A percentile compares a stretch with the other conserved stretches of the same genome.
Evolutionary conservation across 2,797 vertebrate genomes (phyloP).

Genomic region (Danio tinwini): DNA sequence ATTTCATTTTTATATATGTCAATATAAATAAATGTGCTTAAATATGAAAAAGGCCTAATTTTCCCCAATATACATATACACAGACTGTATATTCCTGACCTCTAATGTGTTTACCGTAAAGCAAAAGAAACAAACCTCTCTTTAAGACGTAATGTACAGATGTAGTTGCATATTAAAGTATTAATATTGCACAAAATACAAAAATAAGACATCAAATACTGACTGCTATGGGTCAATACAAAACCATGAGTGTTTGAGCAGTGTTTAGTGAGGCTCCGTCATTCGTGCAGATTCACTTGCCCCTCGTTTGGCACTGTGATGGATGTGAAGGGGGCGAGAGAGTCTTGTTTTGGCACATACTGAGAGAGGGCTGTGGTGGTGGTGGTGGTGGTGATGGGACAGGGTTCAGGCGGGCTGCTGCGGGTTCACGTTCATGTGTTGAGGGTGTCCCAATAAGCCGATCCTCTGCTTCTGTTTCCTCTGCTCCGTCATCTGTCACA

Average conservation of each 20-base stretch:
- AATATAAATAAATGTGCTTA: slow-evolving; percentile 61
- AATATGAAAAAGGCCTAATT: slow-evolving; percentile 56
- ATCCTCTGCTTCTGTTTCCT: slow-evolving; percentile 99
- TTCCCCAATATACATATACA: slow-evolving; percentile 64
- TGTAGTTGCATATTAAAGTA: slow-evolving; percentile 87
- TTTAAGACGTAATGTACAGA: slow-evolving; percentile 71
- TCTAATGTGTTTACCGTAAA: slow-evolving; percentile 50
- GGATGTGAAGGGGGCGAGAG: slow-evolving; percentile 55
- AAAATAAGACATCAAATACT: slow-evolving; percentile 89
- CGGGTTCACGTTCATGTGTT: slow-evolving; percentile 93
- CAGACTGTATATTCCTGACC: slow-evolving; percentile 18
- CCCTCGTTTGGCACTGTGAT: slow-evolving; percentile 72
- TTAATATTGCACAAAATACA: slow-evolving; percentile 94
- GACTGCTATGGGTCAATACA: slow-evolving; percentile 81
- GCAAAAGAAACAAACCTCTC: slow-evolving; percentile 62
- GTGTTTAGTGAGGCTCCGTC: slow-evolving; percentile 26
- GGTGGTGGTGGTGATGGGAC: neutral
- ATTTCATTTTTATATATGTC: slow-evolving; percentile 39
- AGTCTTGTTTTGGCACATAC: slow-evolving; percentile 26
- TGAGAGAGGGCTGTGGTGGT: slow-evolving; percentile 4
- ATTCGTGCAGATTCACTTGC: slow-evolving; percentile 55
- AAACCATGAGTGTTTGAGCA: slow-evolving; percentile 76
- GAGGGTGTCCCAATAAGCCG: slow-evolving; percentile 93
- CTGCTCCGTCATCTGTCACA: slow-evolving; percentile 97
- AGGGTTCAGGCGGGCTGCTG: slow-evolving; percentile 89